Evolutionary conservation across 1,140 invertebrate species (phyloP).

Genomic region (Metaphire vulgaris): DNA sequence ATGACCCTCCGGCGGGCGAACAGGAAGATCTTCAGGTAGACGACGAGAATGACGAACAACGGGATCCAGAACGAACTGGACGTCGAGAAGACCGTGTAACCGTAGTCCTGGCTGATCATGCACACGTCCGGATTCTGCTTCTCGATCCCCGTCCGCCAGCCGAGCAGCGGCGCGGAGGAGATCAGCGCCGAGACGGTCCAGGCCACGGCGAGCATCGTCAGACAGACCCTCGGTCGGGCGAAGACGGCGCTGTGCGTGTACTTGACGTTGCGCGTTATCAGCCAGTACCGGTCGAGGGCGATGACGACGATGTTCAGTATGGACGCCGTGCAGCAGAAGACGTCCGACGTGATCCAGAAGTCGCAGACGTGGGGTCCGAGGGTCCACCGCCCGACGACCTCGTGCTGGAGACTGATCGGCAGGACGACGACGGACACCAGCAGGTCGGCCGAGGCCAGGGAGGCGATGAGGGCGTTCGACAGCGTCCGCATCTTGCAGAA

Average conservation of each 20-base stretch:
- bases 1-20: constrained; percentile 29
- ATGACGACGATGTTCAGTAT: constrained; percentile 84
- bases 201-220: constrained; percentile 76
- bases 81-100: constrained; percentile 34
- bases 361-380: constrained; percentile 77
- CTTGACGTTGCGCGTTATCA: constrained; percentile 60
- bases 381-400: constrained; percentile 64
- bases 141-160: constrained; percentile 26
- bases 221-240: constrained; percentile 76
- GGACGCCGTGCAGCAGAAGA: constrained; percentile 81
- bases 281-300: constrained; percentile 85
- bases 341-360: constrained; percentile 82
- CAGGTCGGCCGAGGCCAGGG: constrained; percentile 84
- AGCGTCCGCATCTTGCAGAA: constrained; percentile 46
- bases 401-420: constrained; percentile 30
- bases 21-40: constrained; percentile 34
- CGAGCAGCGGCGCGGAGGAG: constrained; percentile 62
- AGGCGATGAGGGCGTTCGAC: constrained; percentile 85
- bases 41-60: constrained; percentile 29
- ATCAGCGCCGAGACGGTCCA: constrained; percentile 74
- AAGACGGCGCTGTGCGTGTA: constrained; percentile 58
- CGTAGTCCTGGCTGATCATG: constrained; percentile 27
- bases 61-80: constrained; percentile 35
- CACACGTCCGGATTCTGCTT: constrained; percentile 15
- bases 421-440: constrained; percentile 68